phyloP scores from a whole-genome alignment of 2,113 vertebrate species.

The Chloropsis cyanopogon region DNA sequence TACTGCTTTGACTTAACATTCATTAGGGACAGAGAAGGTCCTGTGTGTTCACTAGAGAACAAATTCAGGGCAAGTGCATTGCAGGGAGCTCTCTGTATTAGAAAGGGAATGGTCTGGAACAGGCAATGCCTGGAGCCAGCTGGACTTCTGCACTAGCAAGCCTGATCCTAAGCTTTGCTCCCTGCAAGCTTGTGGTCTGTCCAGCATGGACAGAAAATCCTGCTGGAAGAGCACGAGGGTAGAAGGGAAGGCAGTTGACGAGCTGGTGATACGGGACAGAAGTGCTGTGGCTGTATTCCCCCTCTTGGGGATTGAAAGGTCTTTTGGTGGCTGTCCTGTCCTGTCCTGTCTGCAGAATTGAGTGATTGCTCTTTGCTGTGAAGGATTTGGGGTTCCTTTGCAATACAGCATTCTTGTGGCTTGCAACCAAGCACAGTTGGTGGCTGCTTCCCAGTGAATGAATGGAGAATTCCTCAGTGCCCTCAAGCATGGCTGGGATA shows the following conservation, averaged over 20 bases:
- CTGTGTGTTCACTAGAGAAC: neutral
- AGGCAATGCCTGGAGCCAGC: neutral
- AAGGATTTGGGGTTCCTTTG: neutral
- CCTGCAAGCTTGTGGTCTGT: neutral
- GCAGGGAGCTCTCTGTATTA: neutral
- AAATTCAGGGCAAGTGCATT: neutral
- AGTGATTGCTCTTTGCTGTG: neutral
- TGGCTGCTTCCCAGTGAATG: neutral
- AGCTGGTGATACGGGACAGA: rapidly evolving
- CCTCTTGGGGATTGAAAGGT: neutral
- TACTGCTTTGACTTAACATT: neutral
- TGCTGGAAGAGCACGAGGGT: neutral
- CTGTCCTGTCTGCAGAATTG: neutral
- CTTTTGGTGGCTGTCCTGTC: neutral
- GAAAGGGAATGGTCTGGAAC: neutral
- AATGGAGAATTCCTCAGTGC: neutral
- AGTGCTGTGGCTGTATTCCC: neutral
- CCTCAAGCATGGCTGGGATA: neutral
- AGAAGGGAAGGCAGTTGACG: neutral
- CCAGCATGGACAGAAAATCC: neutral
- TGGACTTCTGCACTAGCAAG: neutral
- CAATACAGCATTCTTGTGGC: neutral
- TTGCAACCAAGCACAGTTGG: neutral
- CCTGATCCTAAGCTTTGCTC: neutral
- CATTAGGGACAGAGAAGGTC: neutral